Evolutionary conservation across 2,888 invertebrate species (phyloP), one percentile per base, ranked within the genome.

Genomic region (Cryptus viduatorius): DNA sequence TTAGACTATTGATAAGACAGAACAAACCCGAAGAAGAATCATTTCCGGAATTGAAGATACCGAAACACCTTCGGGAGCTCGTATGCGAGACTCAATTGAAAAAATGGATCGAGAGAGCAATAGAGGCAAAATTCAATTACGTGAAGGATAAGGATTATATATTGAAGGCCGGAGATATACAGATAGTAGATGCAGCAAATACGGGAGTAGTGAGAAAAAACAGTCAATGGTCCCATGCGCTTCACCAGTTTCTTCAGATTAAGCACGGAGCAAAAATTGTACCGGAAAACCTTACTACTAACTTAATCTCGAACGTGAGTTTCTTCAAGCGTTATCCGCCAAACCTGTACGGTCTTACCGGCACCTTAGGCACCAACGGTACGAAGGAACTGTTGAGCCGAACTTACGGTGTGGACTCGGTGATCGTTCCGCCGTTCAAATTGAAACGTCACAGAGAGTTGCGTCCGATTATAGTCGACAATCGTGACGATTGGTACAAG

Each of bases 201-300:
- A 94, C 94, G 0, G 94, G 94, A 5, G 91, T 92, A 0, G 93
- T 93, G 78, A 88, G 90, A 79, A 83, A 84, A 8, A 91, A 90
- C 31, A 91, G 92, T 2, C 91, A 93, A 67, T 94, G 94, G 94
- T 90, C 89, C 31, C 90, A 92, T 77, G 94, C 89, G 0, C 85
- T 94, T 16, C 93, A 94, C 79, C 94, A 94, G 85, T 94, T 94
- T 83, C 82, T 94, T 7, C 93, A 94, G 82, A 87, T 94, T 2
- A 94, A 94, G 84, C 93, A 94, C 84, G 91, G 91, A 12, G 88
- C 89, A 53, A 88, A 89, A 50, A 72, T 94, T 4, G 86, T 91
- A 4, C 80, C 89, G 3, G 88, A 92, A 71, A 92, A 90, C 72
- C 84, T 94, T 2, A 94, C 92, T 67, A 90, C 92, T 14, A 91